phyloP scores from a whole-genome alignment of 2,888 invertebrate genomes.

The Apamea crenata region DNA sequence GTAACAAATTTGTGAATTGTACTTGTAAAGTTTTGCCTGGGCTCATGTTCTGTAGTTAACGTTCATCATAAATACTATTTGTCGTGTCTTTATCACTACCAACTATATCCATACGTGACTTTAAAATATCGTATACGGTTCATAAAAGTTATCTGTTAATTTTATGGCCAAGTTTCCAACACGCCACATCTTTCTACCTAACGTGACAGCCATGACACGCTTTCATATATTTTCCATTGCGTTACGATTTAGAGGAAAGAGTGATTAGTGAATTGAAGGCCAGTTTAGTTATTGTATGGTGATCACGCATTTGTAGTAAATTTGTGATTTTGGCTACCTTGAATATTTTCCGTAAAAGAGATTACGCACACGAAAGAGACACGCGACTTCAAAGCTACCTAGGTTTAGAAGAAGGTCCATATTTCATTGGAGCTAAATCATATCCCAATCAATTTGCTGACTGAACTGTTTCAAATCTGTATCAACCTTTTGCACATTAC shows the following conservation, averaged over 20 bases:
- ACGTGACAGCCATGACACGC: conserved; percentile 59
- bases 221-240: conserved; percentile 52
- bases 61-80: conserved; percentile 11
- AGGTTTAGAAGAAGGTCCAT: no score
- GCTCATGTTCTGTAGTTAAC: background rate
- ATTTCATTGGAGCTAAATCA: no score
- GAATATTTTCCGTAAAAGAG: background rate
- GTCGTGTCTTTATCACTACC: conserved; percentile 9
- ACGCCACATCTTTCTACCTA: conserved; percentile 54
- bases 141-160: conserved; percentile 59
- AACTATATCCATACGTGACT: conserved; percentile 61
- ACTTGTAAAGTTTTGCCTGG: no score
- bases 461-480: no score
- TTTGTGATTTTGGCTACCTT: background rate
- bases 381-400: no score
- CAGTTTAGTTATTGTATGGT: conserved; percentile 21
- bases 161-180: conserved; percentile 53
- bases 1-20: no score
- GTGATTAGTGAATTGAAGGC: conserved; percentile 38
- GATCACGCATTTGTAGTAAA: conserved; percentile 19
- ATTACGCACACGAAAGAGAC: no score
- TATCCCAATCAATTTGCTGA: no score
- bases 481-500: no score
- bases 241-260: conserved; percentile 26
- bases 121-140: conserved; percentile 51